These are phyloP conservation scores for Epizoanthus stellaris DNA, from an alignment of 92 coral and sea anemone genomes.

Conservation along the genomic window DNA sequence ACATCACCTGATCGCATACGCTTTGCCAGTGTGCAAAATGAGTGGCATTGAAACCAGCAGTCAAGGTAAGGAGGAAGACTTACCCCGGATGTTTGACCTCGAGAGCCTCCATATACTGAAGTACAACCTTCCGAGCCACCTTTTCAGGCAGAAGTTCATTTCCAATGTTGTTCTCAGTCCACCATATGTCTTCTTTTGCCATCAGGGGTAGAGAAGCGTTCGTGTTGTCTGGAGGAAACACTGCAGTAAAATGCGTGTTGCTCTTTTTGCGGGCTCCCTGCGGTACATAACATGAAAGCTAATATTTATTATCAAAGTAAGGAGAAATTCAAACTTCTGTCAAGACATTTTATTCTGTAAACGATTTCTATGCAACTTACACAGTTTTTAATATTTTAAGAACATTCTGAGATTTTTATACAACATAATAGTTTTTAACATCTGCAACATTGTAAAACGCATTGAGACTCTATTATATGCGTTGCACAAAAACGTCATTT, in stretches of 20 bases:
- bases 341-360: too few relatives aligned
- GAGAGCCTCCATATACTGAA: constrained; percentile 64
- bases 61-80: background rate
- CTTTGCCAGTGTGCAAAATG: background rate
- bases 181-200: constrained; percentile 75
- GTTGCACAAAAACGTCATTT: too few relatives aligned
- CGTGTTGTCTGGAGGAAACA: constrained; percentile 82
- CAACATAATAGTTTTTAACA: too few relatives aligned
- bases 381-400: too few relatives aligned
- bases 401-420: too few relatives aligned
- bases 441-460: too few relatives aligned
- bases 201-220: constrained; percentile 73
- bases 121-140: constrained; percentile 65
- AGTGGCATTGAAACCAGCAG: too few relatives aligned
- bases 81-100: constrained; percentile 64
- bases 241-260: constrained; percentile 91
- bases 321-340: too few relatives aligned
- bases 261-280: constrained; percentile 90
- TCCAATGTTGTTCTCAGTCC: constrained; percentile 84
- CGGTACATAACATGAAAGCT: background rate
- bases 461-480: too few relatives aligned
- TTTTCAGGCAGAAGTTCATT: constrained; percentile 69
- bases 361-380: too few relatives aligned
- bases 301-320: too few relatives aligned
- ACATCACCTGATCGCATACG: background rate